Evolutionary conservation across 2,797 vertebrate species (phyloP), one percentile per base, ranked within the genome.

Genomic region (Bovichtus variegatus): DNA sequence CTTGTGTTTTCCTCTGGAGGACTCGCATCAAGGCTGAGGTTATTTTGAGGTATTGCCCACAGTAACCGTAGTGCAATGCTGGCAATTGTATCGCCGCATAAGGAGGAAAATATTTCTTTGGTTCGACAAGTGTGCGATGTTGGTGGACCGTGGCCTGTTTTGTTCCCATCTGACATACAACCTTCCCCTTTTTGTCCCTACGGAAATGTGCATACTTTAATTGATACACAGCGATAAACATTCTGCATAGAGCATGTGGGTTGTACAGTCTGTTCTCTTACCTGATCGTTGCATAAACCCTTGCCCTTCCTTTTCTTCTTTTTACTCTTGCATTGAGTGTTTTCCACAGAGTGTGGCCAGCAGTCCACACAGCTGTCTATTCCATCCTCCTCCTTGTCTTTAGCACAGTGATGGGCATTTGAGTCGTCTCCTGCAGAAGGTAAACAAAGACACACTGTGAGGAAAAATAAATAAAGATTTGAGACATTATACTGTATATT

Each of bases 261-360:
- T 16, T 10, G 0, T 53, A 8, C 19, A 21, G 11, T 11, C 43
- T 40, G 8, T 27, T 11, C 5, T 89, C 95, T 96, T 91, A 98
- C 98, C 72, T 96, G 95, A 59, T 96, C 94, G 1, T 57, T 94
- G 78, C 96, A 96, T 82, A 93, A 90, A 63, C 84, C 84, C 91
- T 97, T 97, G 90, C 91, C 96, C 95, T 97, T 99, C 92, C 96
- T 97, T 94, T 98, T 99, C 95, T 98, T 99, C 93, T 97, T 98
- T 93, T 97, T 99, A 92, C 96, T 99, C 93, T 97, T 98, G 91
- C 96, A 96, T 82, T 96, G 97, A 80, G 89, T 92, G 74, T 87
- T 95, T 25, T 85, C 96, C 84, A 97, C 96, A 76, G 96, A 88
- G 78, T 95, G 97, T 29, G 96, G 95, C 97, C 98, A 99, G 90